Evolutionary conservation across 1,140 invertebrate genomes (phyloP).

Genomic region (Drosophila oshimai): DNA sequence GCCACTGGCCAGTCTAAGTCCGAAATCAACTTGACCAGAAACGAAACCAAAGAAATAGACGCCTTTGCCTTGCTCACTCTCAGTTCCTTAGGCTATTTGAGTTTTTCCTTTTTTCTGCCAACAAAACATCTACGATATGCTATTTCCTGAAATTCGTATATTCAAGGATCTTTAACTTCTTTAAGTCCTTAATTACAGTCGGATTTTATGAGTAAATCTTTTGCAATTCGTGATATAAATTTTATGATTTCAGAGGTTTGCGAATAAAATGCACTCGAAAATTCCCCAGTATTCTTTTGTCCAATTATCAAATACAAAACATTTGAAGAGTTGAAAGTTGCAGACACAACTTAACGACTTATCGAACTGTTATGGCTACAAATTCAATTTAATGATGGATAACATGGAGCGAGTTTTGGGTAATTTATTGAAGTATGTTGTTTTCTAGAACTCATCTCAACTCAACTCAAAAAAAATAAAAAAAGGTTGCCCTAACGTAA

Average conservation of each 20-base stretch:
- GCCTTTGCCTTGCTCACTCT: neutral
- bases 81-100: no score
- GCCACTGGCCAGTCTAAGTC: no score
- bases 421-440: slow-evolving; percentile 29
- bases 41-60: neutral
- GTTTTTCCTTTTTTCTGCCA: no score
- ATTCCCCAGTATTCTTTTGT: neutral
- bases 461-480: neutral
- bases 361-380: slow-evolving; percentile 8
- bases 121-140: no score
- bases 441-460: neutral
- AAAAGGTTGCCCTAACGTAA: slow-evolving; percentile 15
- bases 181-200: no score
- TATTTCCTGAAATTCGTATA: no score
- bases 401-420: neutral
- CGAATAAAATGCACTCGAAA: no score
- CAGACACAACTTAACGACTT: neutral
- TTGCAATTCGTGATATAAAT: no score
- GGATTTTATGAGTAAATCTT: no score
- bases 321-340: neutral
- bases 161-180: no score
- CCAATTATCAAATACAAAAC: neutral
- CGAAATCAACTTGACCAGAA: slow-evolving; percentile 31
- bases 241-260: no score
- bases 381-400: slow-evolving; percentile 21